Evolutionary conservation across 2,888 invertebrate species (phyloP).

Genomic region (Tineola bisselliella): DNA sequence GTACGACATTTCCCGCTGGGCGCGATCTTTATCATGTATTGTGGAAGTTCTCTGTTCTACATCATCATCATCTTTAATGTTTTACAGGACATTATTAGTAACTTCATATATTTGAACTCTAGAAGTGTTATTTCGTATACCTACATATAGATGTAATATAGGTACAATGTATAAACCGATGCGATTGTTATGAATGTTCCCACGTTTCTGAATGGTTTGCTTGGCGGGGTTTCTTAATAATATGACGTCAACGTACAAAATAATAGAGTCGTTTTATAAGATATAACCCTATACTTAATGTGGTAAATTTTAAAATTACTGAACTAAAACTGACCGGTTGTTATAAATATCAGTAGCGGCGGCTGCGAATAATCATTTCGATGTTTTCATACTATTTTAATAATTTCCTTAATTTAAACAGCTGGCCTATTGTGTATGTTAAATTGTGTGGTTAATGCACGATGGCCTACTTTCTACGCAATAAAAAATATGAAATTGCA

Average conservation of each 20-base stretch:
- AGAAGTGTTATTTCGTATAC: too few species aligned
- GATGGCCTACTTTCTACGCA: conserved; percentile 8
- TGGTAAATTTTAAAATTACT: background rate
- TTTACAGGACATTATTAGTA: too few species aligned
- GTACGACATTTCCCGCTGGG: background rate
- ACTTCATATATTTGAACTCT: too few species aligned
- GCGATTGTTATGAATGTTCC: background rate
- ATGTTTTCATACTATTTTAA: background rate
- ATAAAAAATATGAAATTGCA: background rate
- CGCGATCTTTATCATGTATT: background rate
- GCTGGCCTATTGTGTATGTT: conserved; percentile 4
- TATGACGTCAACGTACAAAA: background rate
- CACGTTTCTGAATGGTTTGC: background rate
- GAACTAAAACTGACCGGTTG: background rate
- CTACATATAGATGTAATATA: too few species aligned
- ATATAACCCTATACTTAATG: too few species aligned
- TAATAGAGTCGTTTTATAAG: background rate
- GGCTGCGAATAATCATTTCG: background rate
- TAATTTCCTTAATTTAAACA: background rate
- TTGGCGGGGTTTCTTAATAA: background rate
- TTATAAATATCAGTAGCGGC: background rate
- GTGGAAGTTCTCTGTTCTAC: background rate
- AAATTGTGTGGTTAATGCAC: conserved; percentile 7
- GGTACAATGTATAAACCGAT: background rate
- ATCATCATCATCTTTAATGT: too few species aligned